Percentiles rank a stretch among this genome's conserved stretches.
Evolutionary conservation across 2,113 vertebrate species (phyloP).

Genomic region (Sturnira hondurensis): DNA sequence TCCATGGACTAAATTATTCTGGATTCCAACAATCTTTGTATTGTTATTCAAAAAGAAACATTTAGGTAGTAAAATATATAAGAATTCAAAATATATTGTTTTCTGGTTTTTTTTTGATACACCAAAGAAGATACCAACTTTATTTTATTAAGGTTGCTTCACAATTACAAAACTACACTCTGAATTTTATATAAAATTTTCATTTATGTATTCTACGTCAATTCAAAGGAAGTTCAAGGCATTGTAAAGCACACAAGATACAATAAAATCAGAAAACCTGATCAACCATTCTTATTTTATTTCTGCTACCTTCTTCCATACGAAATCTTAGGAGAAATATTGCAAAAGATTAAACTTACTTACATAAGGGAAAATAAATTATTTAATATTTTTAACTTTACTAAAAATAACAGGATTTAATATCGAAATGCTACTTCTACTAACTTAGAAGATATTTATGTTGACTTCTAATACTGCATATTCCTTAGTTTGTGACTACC

Average conservation of each 20-base stretch:
- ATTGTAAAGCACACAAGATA: background rate
- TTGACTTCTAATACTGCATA: background rate
- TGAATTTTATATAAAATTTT: constrained; percentile 10
- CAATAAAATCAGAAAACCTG: background rate
- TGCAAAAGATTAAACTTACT: background rate
- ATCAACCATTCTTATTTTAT: background rate
- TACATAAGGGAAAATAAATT: background rate
- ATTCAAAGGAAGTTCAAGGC: background rate
- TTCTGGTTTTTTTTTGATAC: background rate
- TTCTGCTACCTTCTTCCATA: background rate
- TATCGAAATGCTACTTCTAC: background rate
- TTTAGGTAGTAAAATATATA: background rate
- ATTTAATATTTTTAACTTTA: background rate
- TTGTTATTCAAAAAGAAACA: background rate
- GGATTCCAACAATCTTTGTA: background rate
- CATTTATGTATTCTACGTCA: background rate
- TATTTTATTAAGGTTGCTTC: background rate
- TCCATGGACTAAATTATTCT: background rate
- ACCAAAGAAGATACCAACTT: background rate
- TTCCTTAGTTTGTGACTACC: background rate
- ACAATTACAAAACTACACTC: background rate
- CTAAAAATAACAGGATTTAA: background rate
- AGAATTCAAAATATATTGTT: background rate
- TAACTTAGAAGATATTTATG: background rate
- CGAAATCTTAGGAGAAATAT: background rate